A percentile compares a stretch with the other conserved stretches of the same genome.
Conservation (phyloP, 1,140 invertebrate genomes). For the Aphis gossypii region DNA sequence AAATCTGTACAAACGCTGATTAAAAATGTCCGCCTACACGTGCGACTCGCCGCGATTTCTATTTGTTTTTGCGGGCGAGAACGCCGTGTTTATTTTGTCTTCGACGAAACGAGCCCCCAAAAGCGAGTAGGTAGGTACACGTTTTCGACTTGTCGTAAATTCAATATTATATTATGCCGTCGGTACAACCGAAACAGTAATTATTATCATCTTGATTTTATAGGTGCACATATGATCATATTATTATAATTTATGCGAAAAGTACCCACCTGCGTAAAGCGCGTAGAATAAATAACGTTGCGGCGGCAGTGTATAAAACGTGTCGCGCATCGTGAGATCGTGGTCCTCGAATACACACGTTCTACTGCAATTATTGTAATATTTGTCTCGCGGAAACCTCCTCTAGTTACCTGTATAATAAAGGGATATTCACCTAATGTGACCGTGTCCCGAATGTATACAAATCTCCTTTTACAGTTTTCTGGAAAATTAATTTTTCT, state of each 20-base stretch:
- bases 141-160: not conserved
- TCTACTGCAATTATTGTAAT: not conserved
- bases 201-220: not conserved
- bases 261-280: not conserved
- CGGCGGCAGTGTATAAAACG: not conserved
- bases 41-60: not conserved
- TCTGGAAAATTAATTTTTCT: not conserved
- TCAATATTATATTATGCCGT: not conserved
- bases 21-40: not conserved
- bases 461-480: not conserved
- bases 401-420: not conserved
- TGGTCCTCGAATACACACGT: no score
- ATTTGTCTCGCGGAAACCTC: not conserved
- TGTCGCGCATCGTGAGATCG: not conserved
- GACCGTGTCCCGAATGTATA: not conserved
- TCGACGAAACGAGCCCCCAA: not conserved
- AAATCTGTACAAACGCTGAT: constrained; percentile 3
- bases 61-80: not conserved
- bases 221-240: not conserved
- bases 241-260: not conserved
- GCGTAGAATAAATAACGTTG: not conserved
- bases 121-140: not conserved
- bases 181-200: not conserved
- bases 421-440: not conserved
- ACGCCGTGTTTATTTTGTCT: not conserved